phyloP scores from a whole-genome alignment of 2,113 vertebrate species.

The Pomatostomus ruficeps region DNA sequence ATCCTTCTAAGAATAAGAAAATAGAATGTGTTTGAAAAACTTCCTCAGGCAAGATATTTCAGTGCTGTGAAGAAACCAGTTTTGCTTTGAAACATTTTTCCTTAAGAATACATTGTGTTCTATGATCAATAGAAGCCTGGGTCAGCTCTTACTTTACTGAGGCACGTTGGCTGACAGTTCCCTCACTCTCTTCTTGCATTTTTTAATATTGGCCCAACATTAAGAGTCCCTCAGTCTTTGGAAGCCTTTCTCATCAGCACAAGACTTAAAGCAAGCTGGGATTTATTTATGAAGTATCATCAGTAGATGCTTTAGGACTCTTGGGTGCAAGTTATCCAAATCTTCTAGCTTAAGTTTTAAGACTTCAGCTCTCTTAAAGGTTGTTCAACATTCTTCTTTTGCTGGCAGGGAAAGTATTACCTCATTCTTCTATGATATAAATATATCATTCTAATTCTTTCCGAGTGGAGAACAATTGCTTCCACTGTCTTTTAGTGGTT shows the following conservation, averaged over 20 bases:
- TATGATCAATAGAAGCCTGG: neutral
- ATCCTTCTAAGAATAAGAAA: neutral
- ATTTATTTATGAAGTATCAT: neutral
- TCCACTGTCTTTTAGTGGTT: neutral
- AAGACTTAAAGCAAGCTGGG: neutral
- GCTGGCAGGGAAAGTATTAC: neutral
- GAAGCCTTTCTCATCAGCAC: neutral
- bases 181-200: neutral
- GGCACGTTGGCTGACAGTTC: neutral
- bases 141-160: neutral
- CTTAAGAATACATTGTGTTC: neutral
- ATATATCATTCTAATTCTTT: neutral
- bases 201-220: neutral
- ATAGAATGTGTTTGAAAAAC: neutral
- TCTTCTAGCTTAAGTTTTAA: neutral
- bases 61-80: neutral
- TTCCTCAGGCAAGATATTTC: neutral
- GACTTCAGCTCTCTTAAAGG: neutral
- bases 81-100: constrained; percentile 7
- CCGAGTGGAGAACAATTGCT: neutral
- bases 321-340: neutral
- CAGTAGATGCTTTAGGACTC: neutral
- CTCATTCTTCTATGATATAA: constrained; percentile 9
- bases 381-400: neutral
- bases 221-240: neutral